These are phyloP conservation scores for Neodon shergylaensis DNA, from an alignment of 2,113 vertebrate genomes.

Conservation along the genomic window DNA sequence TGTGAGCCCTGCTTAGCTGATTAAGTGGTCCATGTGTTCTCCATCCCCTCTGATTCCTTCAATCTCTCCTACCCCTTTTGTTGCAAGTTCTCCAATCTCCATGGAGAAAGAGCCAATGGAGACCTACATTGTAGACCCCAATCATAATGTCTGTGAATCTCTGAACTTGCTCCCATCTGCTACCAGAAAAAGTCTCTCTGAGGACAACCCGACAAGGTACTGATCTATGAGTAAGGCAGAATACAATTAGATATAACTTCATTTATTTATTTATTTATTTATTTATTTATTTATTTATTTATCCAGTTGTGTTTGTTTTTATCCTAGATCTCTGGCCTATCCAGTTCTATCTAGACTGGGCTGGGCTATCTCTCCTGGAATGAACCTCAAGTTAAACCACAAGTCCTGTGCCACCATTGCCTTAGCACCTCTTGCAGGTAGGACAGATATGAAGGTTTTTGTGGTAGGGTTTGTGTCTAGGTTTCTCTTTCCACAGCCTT, in stretches of 20 bases:
- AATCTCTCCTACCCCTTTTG: neutral
- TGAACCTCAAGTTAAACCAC: neutral
- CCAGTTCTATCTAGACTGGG: neutral
- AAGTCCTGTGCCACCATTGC: neutral
- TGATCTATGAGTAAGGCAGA: neutral
- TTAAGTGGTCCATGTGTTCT: neutral
- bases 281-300: too few relatives aligned
- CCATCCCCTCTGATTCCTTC: neutral
- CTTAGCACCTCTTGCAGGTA: neutral
- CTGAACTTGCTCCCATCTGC: neutral
- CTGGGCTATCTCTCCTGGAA: neutral
- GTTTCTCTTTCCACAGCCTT: neutral
- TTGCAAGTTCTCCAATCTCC: neutral
- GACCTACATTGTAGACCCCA: neutral
- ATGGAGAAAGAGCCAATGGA: neutral
- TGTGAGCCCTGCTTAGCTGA: neutral
- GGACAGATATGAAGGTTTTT: neutral
- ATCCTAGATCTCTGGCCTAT: too few relatives aligned
- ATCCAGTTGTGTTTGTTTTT: neutral
- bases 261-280: neutral
- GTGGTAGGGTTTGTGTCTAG: neutral
- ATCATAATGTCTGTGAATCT: neutral
- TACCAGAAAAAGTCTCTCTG: neutral
- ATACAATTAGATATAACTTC: neutral
- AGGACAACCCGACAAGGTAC: neutral